Evolutionary conservation across 2,113 vertebrate species (phyloP).

Genomic region (Pionites leucogaster): DNA sequence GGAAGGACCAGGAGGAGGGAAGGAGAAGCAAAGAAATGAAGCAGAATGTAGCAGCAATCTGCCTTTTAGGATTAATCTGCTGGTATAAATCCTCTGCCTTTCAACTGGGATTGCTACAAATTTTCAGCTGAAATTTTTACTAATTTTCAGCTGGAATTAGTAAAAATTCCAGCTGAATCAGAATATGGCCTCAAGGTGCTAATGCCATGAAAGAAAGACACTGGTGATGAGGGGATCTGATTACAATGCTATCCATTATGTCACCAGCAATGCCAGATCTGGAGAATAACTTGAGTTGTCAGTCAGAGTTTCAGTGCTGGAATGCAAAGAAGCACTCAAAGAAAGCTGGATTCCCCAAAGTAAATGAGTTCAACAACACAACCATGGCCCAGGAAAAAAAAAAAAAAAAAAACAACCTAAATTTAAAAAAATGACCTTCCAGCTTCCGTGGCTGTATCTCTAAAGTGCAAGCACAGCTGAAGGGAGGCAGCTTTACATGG

Average conservation of each 20-base stretch:
- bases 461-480: constrained; percentile 24
- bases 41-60: neutral
- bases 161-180: neutral
- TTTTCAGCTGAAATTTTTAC: neutral
- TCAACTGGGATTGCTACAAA: neutral
- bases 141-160: neutral
- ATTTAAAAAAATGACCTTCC: neutral
- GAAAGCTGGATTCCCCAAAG: neutral
- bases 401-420: neutral
- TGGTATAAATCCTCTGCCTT: neutral
- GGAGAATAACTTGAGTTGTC: neutral
- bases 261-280: neutral
- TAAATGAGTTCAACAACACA: neutral
- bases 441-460: neutral
- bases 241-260: neutral
- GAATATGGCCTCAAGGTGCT: neutral
- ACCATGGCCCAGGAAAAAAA: neutral
- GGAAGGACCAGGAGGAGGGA: fast-evolving
- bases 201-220: neutral
- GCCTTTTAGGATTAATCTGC: fast-evolving
- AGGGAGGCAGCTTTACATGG: neutral
- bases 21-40: neutral
- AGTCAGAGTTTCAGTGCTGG: neutral
- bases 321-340: neutral
- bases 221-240: neutral